Evolutionary conservation across 2,113 vertebrate species (phyloP), one percentile per base, ranked within the genome.

Genomic region (Laticauda colubrina): DNA sequence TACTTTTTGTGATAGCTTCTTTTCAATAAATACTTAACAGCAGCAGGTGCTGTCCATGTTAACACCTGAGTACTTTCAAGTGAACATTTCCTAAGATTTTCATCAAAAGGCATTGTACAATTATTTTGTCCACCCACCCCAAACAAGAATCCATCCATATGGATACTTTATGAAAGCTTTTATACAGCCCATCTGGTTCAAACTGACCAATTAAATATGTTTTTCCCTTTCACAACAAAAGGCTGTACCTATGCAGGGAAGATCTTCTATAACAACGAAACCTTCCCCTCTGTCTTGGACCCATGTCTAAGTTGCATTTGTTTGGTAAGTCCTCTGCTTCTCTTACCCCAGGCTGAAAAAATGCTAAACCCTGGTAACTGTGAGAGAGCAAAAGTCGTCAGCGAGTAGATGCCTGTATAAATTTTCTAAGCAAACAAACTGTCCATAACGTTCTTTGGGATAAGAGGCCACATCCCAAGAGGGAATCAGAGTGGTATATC

Each of bases 251-350:
- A 98, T 95, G 98, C 95, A 54, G 98, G 98, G 9, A 96, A 96
- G 91, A 96, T 96, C 94, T 98, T 97, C 94, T 97, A 97, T 95
- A 98, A 98, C 96, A 98, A 98, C 0, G 98, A 98, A 94, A 98
- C 97, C 81, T 98, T 98, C 93, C 98, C 97, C 0, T 98, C 98
- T 0, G 2, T 95, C 26, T 93, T 97, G 88, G 98, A 98, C n/a
- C 97, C 98, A 0, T 98, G 98, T 54, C 97, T 98, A 54, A 98
- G 97, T 96, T 98, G 98, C 95, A 98, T 98, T 96, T 98, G 98
- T 95, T 95, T 98, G 98, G 98, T 98, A 97, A 39, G 97, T 29
- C 9, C 61, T 90, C 4, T 85, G 53, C 23, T 48, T 93, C 39
- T 81, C 39, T 54, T 39, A 26, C 5, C 20, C 24, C 54, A 57